phyloP scores from a whole-genome alignment of 2,797 vertebrate genomes.

The Thaleichthys pacificus region DNA sequence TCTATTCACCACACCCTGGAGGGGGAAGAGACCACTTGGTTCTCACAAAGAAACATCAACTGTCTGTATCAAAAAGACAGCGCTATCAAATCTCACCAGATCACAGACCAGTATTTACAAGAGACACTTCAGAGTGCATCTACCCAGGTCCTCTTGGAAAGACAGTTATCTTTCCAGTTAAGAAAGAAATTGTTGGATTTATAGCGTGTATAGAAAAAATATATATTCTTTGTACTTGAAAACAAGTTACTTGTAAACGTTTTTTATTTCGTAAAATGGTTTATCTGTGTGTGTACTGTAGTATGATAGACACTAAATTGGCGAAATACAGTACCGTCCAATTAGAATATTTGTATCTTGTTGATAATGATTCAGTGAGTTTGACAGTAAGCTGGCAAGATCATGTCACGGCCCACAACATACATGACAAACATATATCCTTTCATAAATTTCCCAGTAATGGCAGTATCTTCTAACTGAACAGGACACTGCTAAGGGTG shows the following conservation, averaged over 20 bases:
- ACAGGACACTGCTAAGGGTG: conserved; percentile 55
- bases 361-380: conserved; percentile 36
- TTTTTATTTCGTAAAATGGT: not conserved
- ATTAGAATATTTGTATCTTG: not conserved
- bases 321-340: not conserved
- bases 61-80: conserved; percentile 60
- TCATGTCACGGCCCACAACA: conserved; percentile 33
- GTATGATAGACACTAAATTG: not conserved
- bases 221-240: not conserved
- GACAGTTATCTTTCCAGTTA: conserved; percentile 15
- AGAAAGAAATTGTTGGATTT: not conserved
- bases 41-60: conserved; percentile 68
- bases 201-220: no score
- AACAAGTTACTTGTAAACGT: not conserved
- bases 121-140: conserved; percentile 45
- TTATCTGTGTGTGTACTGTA: no score
- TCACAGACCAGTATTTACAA: conserved; percentile 46
- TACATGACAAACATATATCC: conserved; percentile 46
- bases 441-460: conserved; percentile 57
- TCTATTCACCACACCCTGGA: conserved; percentile 54
- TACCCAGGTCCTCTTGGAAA: conserved; percentile 18
- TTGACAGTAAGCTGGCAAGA: conserved; percentile 34
- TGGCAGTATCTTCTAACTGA: conserved; percentile 57
- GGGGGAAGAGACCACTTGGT: conserved; percentile 74
- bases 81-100: conserved; percentile 65